Conservation (phyloP, 2,888 invertebrate species). For the Drosophila histrio region DNA sequence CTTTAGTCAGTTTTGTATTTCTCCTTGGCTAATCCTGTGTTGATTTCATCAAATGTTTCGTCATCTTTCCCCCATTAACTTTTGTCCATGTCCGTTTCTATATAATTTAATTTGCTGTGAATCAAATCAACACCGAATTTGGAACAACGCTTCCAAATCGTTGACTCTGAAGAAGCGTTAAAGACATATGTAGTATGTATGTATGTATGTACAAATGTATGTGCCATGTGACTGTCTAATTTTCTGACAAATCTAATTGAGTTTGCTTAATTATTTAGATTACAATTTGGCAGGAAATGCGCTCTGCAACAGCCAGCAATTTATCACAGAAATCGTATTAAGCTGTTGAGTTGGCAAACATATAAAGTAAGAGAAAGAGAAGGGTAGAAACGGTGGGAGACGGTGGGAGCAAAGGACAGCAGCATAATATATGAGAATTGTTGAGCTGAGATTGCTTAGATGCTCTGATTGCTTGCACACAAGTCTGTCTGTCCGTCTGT, state of each 20-base stretch:
- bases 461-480: conserved; percentile 5
- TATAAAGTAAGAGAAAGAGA: neutral
- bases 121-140: conserved; percentile 43
- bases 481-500: too few relatives aligned
- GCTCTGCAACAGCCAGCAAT: conserved; percentile 42
- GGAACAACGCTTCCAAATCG: conserved; percentile 23
- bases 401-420: neutral
- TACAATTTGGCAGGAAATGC: conserved; percentile 54
- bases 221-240: conserved; percentile 36
- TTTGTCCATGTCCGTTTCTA: conserved; percentile 1
- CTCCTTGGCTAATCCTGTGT: neutral
- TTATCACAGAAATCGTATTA: conserved; percentile 55
- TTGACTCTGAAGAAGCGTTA: conserved; percentile 14
- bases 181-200: neutral
- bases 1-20: neutral
- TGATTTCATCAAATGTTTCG: conserved; percentile 9
- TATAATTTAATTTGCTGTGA: conserved; percentile 38
- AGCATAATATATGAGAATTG: conserved; percentile 39
- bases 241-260: conserved; percentile 69
- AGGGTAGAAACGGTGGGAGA: neutral
- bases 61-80: conserved; percentile 1
- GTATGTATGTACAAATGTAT: conserved; percentile 3
- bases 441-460: conserved; percentile 36
- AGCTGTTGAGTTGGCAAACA: conserved; percentile 39
- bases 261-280: conserved; percentile 75